phyloP scores from a whole-genome alignment of 2,797 vertebrate genomes.

The Luscinia luscinia region DNA sequence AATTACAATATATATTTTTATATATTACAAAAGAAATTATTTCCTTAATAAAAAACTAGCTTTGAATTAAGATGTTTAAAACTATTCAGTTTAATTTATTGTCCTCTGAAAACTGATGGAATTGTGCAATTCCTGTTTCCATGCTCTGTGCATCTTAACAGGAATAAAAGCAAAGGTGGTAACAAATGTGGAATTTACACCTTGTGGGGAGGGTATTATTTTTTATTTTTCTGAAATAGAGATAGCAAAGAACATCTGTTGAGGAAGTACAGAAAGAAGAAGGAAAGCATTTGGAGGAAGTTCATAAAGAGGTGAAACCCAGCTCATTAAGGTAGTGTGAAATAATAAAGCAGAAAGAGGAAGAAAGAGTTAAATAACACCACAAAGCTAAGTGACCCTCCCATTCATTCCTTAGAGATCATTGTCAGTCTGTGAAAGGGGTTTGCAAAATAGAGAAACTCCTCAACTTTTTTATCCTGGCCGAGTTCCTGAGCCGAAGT shows the following conservation, averaged over 20 bases:
- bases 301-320: neutral
- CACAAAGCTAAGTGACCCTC: neutral
- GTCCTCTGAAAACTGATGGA: neutral
- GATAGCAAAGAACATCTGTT: neutral
- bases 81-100: neutral
- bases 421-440: neutral
- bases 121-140: neutral
- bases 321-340: neutral
- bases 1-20: neutral
- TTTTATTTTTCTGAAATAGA: neutral
- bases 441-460: neutral
- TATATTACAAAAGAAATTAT: neutral
- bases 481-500: neutral
- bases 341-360: slow-evolving; percentile 17
- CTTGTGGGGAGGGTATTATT: neutral
- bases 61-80: neutral
- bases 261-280: slow-evolving; percentile 9
- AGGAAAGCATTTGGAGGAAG: slow-evolving; percentile 28
- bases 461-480: neutral
- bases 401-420: neutral
- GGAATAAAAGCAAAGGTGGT: neutral
- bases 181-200: neutral
- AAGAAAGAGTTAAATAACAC: slow-evolving; percentile 1
- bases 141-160: neutral
- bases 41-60: neutral